Evolutionary conservation across 2,888 invertebrate genomes (phyloP).

Genomic region (Leistus spinibarbis): DNA sequence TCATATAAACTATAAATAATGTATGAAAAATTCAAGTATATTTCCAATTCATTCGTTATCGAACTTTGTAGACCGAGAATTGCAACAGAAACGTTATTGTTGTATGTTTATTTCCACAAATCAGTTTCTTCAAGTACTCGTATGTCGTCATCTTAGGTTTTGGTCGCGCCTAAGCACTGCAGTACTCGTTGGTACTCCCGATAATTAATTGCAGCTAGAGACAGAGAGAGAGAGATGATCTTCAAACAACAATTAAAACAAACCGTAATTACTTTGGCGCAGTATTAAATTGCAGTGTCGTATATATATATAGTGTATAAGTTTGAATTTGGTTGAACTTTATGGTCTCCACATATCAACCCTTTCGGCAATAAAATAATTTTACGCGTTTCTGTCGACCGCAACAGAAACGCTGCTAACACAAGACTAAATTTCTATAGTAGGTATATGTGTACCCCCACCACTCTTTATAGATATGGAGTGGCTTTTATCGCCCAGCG

Average conservation of each 20-base stretch:
- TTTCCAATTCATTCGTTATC: no score
- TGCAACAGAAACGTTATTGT: no score
- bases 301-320: no score
- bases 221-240: slow-evolving; percentile 14
- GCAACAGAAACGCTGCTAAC: background rate
- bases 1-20: no score
- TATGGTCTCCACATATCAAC: slow-evolving; percentile 38
- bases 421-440: background rate
- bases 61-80: no score
- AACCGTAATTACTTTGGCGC: slow-evolving; percentile 38
- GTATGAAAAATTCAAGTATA: no score
- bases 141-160: no score
- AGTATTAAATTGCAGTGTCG: slow-evolving; percentile 38
- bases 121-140: no score
- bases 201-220: background rate
- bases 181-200: background rate
- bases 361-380: slow-evolving; percentile 35
- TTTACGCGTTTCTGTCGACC: slow-evolving; percentile 12
- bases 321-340: slow-evolving; percentile 38
- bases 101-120: no score
- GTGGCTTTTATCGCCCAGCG: slow-evolving; percentile 3
- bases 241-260: slow-evolving; percentile 39
- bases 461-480: background rate
- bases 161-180: no score
- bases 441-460: background rate